These are phyloP conservation scores for Sanderia malayensis DNA, from an alignment of 30 jellyfish, hydroid and myxozoan genomes.

Conservation along the genomic window DNA sequence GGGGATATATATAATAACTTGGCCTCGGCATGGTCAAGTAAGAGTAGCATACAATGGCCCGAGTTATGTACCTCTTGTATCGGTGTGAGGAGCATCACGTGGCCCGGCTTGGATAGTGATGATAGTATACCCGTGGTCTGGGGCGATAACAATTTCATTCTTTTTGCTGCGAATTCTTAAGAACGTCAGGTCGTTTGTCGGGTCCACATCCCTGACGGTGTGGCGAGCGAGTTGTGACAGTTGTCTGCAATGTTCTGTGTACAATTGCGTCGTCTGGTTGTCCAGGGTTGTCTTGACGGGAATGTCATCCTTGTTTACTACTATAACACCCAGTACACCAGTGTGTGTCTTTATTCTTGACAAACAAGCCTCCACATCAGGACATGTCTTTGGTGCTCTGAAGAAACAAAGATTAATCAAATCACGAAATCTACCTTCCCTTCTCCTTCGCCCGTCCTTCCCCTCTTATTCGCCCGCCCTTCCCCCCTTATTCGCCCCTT, in stretches of 20 bases:
- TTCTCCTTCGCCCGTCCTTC: too few relatives aligned
- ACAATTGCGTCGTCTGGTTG: constrained; percentile 56
- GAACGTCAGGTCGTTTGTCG: constrained; percentile 48
- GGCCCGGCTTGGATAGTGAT: constrained; percentile 49
- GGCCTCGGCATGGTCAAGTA: too few relatives aligned
- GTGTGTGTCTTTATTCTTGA: constrained; percentile 50
- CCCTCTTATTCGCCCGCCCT: too few relatives aligned
- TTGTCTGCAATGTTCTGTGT: constrained; percentile 34
- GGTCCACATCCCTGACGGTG: constrained; percentile 59
- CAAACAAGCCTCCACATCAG: constrained; percentile 56
- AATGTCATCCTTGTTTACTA: constrained; percentile 52
- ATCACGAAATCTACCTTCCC: too few relatives aligned
- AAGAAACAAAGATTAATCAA: too few relatives aligned
- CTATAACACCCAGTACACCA: constrained; percentile 65
- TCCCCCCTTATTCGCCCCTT: too few relatives aligned
- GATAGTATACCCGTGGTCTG: constrained; percentile 51
- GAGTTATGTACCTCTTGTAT: too few relatives aligned
- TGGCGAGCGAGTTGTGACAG: constrained; percentile 36
- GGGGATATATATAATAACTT: too few relatives aligned
- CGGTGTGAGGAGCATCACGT: too few relatives aligned
- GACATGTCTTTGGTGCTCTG: constrained; percentile 40
- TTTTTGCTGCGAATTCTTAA: constrained; percentile 60
- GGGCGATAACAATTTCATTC: constrained; percentile 59
- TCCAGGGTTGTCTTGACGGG: constrained; percentile 66
- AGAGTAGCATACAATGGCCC: too few relatives aligned